Evolutionary conservation across 2,888 invertebrate species (phyloP), one percentile per base, ranked within the genome.

Genomic region (Amphipyra tragopoginis): DNA sequence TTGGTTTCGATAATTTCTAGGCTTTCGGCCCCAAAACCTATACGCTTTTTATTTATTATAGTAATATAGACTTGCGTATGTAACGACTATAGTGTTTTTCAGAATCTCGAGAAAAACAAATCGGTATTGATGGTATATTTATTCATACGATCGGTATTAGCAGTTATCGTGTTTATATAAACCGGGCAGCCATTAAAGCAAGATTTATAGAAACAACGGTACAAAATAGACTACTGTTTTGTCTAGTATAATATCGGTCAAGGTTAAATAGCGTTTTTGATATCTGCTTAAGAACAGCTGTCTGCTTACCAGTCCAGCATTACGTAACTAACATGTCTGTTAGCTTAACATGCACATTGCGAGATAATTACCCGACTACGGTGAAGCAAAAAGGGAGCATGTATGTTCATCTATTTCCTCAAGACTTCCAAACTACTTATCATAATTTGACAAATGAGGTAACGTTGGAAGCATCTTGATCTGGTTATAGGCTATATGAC

Each of bases 61-160:
- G 6, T 11, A 4, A n/a, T 3, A 13, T 47, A 33, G 29, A 29
- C 29, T 7, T 21, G 21, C 21, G 21, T 21, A 21, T 21, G 21
- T 21, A 21, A 21, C 21, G 21, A 21, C 3, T 21, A 2, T 3
- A 21, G 21, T 21, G 21, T 33, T 42, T 14, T 15, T 33, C 21
- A 34, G 51, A 44, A 51, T 50, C 11, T 53, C 11, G 7, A 50
- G 48, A 65, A 56, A 67, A 65, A 65, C 58, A 49, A 67, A 57
- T 49, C 36, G 5, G 11, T 48, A 44, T 51, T 40, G 13, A 45
- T 54, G 10, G 34, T 56, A 33, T 65, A 52, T 68, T 52, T 67
- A 52, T 51, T 47, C 13, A 21, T 36, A 11, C 14, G 7, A 33
- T 13, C 6, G 5, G 29, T 4, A 15, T 44, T 26, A n/a, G n/a